Base-by-base conservation (phyloP, 2,888 invertebrate species). In the Drosophila ezoana region DNA sequence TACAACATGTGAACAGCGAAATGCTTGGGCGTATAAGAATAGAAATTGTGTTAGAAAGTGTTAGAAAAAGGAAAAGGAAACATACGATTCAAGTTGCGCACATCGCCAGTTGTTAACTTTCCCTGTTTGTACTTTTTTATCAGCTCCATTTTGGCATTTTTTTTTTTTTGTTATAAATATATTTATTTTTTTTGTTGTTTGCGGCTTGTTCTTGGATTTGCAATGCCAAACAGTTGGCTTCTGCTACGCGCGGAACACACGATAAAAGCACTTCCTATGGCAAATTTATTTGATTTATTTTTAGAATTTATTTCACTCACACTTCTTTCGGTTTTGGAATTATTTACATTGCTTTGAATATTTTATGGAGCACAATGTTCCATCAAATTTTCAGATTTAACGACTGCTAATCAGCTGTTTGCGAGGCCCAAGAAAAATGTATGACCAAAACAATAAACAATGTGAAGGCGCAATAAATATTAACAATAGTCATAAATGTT, bases 91-190 rank as follows among this genome's bases (percentile, higher is more conserved):
- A 90, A 56, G 28, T 69, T 78, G 56, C 83, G 78, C 53, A 90
- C 73, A 78, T 90, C 88, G 64, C 70, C 78, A 48, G 76, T 85
- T 63, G 87, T 89, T 56, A 91, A 54, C 54, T 82, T 87, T 54
- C 90, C 73, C 67, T 91, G 76, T 70, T 90, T 87, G 61, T 89
- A 90, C 65, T 86, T 90, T 53, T 40, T 86, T 79, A 90, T 91
- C 88, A 91, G 73, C 76, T 90, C 90, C 90, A 91, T 91, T 61
- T 38, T 77, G 10, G 69, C 81, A 84, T 81, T 45, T 51, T 62
- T 49, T 57, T 28, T 2, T 23, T 23, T 23, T 2, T 6, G 1
- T 23, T 28, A 8, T 28, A n/a, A n/a, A 28, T 28, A 8, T 28
- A 28, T 28, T 28, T 28, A 2, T 44, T 57, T 13, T 47, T 4